phyloP scores from a whole-genome alignment of 2,113 vertebrate species.

The Stigmatopora nigra region DNA sequence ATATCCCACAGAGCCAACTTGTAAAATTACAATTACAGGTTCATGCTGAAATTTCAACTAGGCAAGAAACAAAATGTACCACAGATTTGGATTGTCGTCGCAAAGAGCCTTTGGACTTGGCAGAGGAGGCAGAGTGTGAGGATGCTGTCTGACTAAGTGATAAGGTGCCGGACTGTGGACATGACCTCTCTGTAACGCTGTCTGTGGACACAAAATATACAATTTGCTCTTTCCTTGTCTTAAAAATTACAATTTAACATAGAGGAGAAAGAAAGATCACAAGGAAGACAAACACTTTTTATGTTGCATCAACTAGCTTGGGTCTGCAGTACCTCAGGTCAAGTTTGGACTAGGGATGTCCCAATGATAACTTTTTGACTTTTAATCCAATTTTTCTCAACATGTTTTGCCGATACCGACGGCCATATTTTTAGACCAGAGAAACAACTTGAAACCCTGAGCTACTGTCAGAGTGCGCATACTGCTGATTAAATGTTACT shows the following conservation, averaged over 20 bases:
- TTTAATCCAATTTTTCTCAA: too few species aligned
- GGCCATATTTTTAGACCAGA: too few species aligned
- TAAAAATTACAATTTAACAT: too few species aligned
- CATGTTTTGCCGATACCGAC: too few species aligned
- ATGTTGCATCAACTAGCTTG: conserved; percentile 13
- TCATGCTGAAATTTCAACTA: neutral
- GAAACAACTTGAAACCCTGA: too few species aligned
- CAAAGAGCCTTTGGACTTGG: conserved; percentile 66
- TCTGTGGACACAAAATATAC: conserved; percentile 64
- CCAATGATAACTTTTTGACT: too few species aligned
- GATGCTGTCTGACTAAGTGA: conserved; percentile 67
- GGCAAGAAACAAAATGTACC: conserved; percentile 60
- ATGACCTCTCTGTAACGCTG: conserved; percentile 75
- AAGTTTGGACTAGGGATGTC: conserved; percentile 1
- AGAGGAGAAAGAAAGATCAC: neutral
- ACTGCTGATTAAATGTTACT: conserved; percentile 6
- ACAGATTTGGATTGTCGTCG: conserved; percentile 79
- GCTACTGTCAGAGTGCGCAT: too few species aligned
- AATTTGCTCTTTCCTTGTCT: neutral
- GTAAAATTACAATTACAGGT: neutral
- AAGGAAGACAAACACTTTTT: conserved; percentile 3
- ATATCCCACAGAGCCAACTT: neutral
- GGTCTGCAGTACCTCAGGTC: conserved; percentile 27
- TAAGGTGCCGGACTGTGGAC: conserved; percentile 63
- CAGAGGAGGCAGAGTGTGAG: conserved; percentile 59